phyloP scores from a whole-genome alignment of 1,140 invertebrate species.

The Plectus sambesii region DNA sequence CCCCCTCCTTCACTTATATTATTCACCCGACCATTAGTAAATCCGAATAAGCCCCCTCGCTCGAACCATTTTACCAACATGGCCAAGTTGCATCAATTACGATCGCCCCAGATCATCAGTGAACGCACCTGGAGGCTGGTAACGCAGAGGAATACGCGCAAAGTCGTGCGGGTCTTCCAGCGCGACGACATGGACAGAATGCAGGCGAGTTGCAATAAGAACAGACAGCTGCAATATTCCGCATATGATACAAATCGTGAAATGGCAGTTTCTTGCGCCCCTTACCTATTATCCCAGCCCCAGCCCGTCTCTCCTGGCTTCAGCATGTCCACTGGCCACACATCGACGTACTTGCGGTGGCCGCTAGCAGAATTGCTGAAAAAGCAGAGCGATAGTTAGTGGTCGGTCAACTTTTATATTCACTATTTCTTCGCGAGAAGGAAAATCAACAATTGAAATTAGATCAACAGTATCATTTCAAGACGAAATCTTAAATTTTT shows the following conservation, averaged over 20 bases:
- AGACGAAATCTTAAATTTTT: too few species aligned
- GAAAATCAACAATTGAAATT: too few species aligned
- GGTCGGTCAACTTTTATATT: too few species aligned
- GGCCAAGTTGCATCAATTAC: too few species aligned
- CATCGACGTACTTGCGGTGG: constrained; percentile 68
- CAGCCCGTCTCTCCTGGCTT: constrained; percentile 60
- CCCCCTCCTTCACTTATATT: too few species aligned
- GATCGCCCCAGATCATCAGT: too few species aligned
- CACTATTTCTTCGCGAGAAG: too few species aligned
- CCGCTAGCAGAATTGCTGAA: constrained; percentile 47
- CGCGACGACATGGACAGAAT: constrained; percentile 71
- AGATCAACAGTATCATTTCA: too few species aligned
- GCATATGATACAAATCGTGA: constrained; percentile 65
- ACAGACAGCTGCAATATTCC: constrained; percentile 66
- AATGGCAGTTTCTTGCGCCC: too few species aligned
- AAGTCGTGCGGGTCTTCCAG: constrained; percentile 65
- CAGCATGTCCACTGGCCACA: constrained; percentile 86
- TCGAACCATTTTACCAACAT: too few species aligned
- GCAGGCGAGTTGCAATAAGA: constrained; percentile 89
- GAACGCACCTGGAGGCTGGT: constrained; percentile 37
- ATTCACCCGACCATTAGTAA: too few species aligned
- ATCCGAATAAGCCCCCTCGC: too few species aligned
- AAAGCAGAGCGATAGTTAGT: constrained; percentile 10
- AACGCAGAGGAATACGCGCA: constrained; percentile 70
- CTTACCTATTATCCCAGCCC: constrained; percentile 36